A percentile compares a stretch with the other conserved stretches of the same genome.
Evolutionary conservation across 92 coral and sea anemone species (phyloP).

Genomic region (Porites cylindrica): DNA sequence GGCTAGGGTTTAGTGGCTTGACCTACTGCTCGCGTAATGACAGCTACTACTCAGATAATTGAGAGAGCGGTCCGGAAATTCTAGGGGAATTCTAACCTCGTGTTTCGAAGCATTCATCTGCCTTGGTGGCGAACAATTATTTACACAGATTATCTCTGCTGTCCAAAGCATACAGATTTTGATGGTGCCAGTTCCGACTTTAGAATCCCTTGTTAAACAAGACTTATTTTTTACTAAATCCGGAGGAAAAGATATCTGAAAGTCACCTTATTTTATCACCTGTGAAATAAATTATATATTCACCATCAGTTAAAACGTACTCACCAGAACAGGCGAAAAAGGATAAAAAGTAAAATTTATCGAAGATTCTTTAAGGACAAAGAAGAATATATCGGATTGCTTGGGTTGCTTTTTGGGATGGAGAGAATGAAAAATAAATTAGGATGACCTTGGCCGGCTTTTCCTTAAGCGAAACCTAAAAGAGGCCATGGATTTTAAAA

Average conservation of each 20-base stretch:
- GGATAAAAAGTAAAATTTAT: no score
- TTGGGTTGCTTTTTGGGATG: no score
- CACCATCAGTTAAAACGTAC: background rate
- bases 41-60: background rate
- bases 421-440: no score
- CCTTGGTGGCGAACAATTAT: constrained; percentile 17
- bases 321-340: no score
- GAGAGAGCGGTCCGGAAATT: constrained; percentile 22
- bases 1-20: background rate
- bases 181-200: background rate
- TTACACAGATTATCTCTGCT: constrained; percentile 14
- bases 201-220: constrained; percentile 1
- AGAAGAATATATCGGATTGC: no score
- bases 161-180: constrained; percentile 3
- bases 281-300: constrained; percentile 1
- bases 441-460: no score
- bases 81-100: constrained; percentile 31
- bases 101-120: constrained; percentile 35
- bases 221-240: background rate
- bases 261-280: background rate
- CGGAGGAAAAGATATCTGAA: background rate
- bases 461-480: no score
- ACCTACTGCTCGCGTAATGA: constrained; percentile 8
- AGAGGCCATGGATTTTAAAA: no score
- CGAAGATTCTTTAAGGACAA: background rate